Base-by-base conservation (phyloP, 2,113 vertebrate species). In the Oncorhynchus nerka region DNA sequence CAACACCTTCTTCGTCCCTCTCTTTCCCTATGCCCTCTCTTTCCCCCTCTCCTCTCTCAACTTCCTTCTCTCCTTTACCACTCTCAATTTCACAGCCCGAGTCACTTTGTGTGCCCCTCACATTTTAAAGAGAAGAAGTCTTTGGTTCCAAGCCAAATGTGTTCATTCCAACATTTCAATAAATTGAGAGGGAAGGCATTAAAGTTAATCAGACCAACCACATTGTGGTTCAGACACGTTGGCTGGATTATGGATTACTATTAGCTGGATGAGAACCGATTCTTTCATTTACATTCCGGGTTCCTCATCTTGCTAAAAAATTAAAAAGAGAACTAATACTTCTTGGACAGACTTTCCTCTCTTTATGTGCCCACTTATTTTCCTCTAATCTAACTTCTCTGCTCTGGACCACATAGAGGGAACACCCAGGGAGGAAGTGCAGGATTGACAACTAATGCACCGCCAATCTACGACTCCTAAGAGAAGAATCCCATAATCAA, bases 231-330 rank as follows among this genome's bases (percentile, higher is more conserved):
- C 90, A 92, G 91, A 92, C 92, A 93, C 92, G 90, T 94, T 91
- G 91, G 84, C 89, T 93, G 94, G 94, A 94, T 94, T 94, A 94
- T 92, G 93, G 93, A 94, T 94, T 94, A 94, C 94, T 92, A 94
- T 94, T 94, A 94, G 93, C 93, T 93, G 94, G 91, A 93, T 94
- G 91, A 91, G 93, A 94, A 93, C 89, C 90, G 91, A 93, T 94
- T 94, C 92, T 91, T 94, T 94, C 93, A 94, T 94, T 94, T 94
- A 91, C 93, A 94, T 93, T 91, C 93, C 61, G 75, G 92, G 88
- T 92, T 93, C 88, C 88, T 91, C 89, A 77, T 90, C 91, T 90
- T 89, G 87, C 91, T 93, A 92, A 94, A 93, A 93, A 93, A 94
- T 93, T 92, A 93, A 93, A 94, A 93, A 92, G 90, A 90, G 90